A percentile compares a stretch with the other conserved stretches of the same genome.
Conservation (phyloP, 2,113 vertebrate genomes). For the Edolisoma coerulescens region DNA sequence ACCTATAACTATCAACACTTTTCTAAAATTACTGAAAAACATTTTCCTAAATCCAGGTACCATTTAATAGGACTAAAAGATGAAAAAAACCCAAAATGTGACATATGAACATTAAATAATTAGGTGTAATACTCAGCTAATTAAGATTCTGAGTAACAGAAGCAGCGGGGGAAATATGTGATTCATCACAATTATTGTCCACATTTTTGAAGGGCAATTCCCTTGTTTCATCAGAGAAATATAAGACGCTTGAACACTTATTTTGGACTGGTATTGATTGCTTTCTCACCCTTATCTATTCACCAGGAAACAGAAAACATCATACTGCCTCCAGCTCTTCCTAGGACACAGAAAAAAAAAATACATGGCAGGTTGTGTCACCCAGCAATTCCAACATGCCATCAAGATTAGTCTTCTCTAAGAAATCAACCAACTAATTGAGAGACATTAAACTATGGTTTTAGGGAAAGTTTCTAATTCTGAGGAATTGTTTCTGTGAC, state of each 20-base stretch:
- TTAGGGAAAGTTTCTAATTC: not conserved
- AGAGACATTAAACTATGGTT: not conserved
- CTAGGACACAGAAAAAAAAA: not conserved
- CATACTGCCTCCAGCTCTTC: not conserved
- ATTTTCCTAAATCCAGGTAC: not conserved
- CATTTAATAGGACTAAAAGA: not conserved
- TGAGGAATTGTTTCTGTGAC: not conserved
- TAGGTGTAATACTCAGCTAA: not conserved
- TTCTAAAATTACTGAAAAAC: not conserved
- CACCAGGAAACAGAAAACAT: not conserved
- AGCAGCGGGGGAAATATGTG: not conserved
- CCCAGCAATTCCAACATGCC: not conserved
- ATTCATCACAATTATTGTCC: not conserved
- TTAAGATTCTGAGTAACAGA: not conserved
- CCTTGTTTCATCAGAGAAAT: not conserved
- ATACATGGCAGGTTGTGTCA: not conserved
- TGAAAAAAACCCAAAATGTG: not conserved
- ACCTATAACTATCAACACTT: not conserved
- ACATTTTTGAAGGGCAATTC: not conserved
- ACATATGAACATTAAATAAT: not conserved
- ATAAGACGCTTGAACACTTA: not conserved
- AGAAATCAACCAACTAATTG: not conserved
- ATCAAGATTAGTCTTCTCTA: not conserved
- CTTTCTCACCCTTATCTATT: not conserved
- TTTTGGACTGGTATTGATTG: not conserved